These are phyloP conservation scores for Trachelipus rathkii DNA, from an alignment of 1,140 invertebrate genomes.

Conservation along the genomic window DNA sequence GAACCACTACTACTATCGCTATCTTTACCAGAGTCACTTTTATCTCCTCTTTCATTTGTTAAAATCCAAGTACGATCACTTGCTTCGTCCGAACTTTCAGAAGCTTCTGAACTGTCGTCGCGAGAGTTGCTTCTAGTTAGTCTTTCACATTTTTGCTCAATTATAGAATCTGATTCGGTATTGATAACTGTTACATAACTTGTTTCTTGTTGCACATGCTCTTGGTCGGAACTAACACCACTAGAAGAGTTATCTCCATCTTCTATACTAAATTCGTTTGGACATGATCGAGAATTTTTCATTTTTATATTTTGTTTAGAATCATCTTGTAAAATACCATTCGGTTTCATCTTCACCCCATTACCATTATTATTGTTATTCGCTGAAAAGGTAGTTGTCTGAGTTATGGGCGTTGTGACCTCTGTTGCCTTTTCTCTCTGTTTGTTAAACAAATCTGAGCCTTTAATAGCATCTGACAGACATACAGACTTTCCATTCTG, in stretches of 20 bases:
- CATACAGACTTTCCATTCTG: slow-evolving; percentile 34
- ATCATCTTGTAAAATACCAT: slow-evolving; percentile 23
- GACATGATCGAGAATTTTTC: slow-evolving; percentile 77
- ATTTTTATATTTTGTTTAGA: slow-evolving; percentile 56
- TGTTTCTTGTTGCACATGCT: slow-evolving; percentile 55
- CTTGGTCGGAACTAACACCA: slow-evolving; percentile 79
- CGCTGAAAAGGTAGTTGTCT: background rate
- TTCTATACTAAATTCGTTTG: slow-evolving; percentile 63
- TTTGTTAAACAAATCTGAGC: slow-evolving; percentile 39
- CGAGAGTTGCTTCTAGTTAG: slow-evolving; percentile 30
- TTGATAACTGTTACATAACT: slow-evolving; percentile 49
- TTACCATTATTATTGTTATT: background rate
- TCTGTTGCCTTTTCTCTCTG: slow-evolving; percentile 48
- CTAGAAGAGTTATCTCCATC: slow-evolving; percentile 82
- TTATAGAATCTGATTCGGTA: slow-evolving; percentile 43
- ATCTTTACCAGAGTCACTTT: slow-evolving; percentile 34
- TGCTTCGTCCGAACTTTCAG: slow-evolving; percentile 50
- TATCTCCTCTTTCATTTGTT: slow-evolving; percentile 46
- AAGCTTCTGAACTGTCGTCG: slow-evolving; percentile 46
- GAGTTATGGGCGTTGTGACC: background rate
- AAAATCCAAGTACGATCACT: slow-evolving; percentile 51
- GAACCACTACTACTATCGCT: slow-evolving; percentile 33
- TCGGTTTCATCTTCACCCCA: slow-evolving; percentile 23
- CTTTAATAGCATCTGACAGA: slow-evolving; percentile 41
- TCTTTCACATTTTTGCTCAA: slow-evolving; percentile 51